Evolutionary conservation across 2,113 vertebrate species (phyloP), one percentile per base, ranked within the genome.

Genomic region (Ceyx margarethae): DNA sequence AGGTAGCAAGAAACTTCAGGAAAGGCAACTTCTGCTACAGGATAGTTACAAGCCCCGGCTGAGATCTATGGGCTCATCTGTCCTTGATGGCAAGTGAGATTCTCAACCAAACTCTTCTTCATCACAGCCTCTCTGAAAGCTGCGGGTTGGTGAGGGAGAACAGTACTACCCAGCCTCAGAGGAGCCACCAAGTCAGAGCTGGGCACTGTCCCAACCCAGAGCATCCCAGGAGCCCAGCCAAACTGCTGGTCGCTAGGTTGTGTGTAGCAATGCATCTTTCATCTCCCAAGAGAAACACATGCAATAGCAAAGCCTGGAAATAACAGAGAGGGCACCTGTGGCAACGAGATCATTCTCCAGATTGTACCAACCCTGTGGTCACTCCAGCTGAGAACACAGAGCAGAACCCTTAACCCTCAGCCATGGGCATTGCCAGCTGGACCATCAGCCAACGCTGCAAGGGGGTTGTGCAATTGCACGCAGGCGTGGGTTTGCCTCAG

Each of bases 381-480:
- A 46, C 25, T 31, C 22, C 53, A 33, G 23, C 14, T 23, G 37
- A 72, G 21, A 90, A 23, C 21, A 26, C 2, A 3, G 72, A 75
- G 50, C 28, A 75, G 50, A 87, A 46, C 37, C 20, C 51, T 60
- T 10, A 16, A 19, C 29, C 19, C 56, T 61, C 42, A 14, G 28
- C 2, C 0, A 6, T 7, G 37, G 31, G 18, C 57, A 56, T 6
- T 58, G 13, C 48, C 66, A 48, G 29, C 1, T 15, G 53, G 33
- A 42, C 45, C 40, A 37, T 10, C 1, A 3, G 18, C 42, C 31
- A 75, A 7, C 0, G 0, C 26, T 65, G 53, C 0, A 0, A 37
- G 28, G 8, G 42, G 31, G 29, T 13, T 76, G 13, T n/a, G 33
- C 62, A 79, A 65, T 5, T 50, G 35, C 65, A 92, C 18, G 6